Percentiles rank a stretch among this genome's conserved stretches.
phyloP scores from a whole-genome alignment of 35 echinoderm and acorn worm species.

The Heliocidaris erythrogramma region DNA sequence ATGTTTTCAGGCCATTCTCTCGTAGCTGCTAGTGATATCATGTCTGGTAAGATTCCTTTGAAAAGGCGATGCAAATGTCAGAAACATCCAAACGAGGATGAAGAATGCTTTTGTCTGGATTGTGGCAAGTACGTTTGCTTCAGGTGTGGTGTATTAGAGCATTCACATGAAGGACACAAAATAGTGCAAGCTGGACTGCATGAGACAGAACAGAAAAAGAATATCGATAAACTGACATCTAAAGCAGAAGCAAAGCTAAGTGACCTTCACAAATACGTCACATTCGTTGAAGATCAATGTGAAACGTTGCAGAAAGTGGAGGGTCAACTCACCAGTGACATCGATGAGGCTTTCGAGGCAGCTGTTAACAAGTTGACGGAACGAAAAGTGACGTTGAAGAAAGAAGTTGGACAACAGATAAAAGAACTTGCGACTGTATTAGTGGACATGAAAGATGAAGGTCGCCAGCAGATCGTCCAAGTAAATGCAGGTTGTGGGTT shows the following conservation, averaged over 20 bases:
- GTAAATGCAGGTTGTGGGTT: neutral
- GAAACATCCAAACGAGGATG: slow-evolving; percentile 12
- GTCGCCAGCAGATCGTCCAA: neutral
- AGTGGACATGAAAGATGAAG: neutral
- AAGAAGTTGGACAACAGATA: neutral
- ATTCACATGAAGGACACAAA: neutral
- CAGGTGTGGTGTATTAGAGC: slow-evolving; percentile 17
- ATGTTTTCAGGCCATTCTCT: neutral
- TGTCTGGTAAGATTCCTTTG: neutral
- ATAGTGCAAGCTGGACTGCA: neutral
- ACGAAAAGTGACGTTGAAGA: neutral
- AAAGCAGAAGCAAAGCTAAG: neutral
- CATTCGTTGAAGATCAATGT: neutral
- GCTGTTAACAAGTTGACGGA: neutral
- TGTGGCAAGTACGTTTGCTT: slow-evolving; percentile 23
- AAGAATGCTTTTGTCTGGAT: neutral
- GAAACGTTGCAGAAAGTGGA: neutral
- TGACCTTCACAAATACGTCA: neutral
- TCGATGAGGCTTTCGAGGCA: neutral
- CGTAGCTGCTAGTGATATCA: neutral
- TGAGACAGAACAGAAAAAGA: neutral
- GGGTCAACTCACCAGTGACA: neutral
- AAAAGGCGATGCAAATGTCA: neutral
- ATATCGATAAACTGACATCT: neutral
- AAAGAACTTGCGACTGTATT: neutral